Percentiles rank a stretch among this genome's conserved stretches.
These are phyloP conservation scores for Pseudochirops corinnae DNA, from an alignment of 2,797 vertebrate genomes.

Conservation along the genomic window DNA sequence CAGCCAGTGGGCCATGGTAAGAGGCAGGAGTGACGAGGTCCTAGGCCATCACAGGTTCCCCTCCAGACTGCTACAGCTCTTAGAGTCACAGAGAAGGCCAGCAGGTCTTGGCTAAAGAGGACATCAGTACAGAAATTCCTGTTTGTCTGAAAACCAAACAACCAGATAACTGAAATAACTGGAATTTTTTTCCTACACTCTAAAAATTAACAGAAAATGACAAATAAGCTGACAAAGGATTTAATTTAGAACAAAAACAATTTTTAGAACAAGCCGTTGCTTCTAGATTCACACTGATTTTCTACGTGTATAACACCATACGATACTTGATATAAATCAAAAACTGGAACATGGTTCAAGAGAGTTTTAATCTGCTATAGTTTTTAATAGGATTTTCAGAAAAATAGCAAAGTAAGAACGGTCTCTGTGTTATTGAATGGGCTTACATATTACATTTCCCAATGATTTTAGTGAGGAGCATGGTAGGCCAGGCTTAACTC, in stretches of 20 bases:
- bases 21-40: neutral
- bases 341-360: neutral
- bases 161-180: slow-evolving; percentile 9
- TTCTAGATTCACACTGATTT: neutral
- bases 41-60: slow-evolving; percentile 4
- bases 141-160: slow-evolving; percentile 14
- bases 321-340: neutral
- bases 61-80: neutral
- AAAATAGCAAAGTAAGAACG: neutral
- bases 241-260: neutral
- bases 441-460: neutral
- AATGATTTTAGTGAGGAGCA: neutral
- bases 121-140: slow-evolving; percentile 11
- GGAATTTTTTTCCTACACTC: neutral
- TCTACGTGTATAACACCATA: neutral
- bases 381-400: neutral
- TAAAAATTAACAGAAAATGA: neutral
- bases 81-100: slow-evolving; percentile 4
- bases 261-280: neutral
- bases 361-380: neutral
- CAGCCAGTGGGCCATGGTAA: neutral
- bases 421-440: neutral
- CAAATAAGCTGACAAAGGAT: neutral
- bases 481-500: neutral
- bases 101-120: slow-evolving; percentile 9